Percentiles rank a stretch among this genome's conserved stretches.
Evolutionary conservation across 2,888 invertebrate species (phyloP).

Genomic region (Drosophila sordidula): DNA sequence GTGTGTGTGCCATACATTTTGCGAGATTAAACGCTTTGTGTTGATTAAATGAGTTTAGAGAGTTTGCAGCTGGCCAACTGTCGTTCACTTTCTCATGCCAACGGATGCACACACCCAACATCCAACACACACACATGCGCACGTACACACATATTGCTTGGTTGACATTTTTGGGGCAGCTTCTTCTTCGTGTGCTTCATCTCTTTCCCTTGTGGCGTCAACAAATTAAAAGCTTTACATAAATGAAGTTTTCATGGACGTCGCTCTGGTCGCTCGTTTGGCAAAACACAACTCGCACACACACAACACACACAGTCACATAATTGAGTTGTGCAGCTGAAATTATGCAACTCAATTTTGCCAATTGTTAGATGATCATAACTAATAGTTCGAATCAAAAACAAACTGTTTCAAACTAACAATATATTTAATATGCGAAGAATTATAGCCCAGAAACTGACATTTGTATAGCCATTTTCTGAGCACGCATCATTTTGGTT

Average conservation of each 20-base stretch:
- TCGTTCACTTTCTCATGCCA: conserved; percentile 14
- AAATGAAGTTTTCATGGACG: conserved; percentile 54
- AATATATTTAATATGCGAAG: too few relatives aligned
- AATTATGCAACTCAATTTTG: conserved; percentile 33
- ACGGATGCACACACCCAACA: conserved; percentile 1
- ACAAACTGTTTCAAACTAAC: too few relatives aligned
- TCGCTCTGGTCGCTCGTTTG: conserved; percentile 12
- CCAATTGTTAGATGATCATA: conserved; percentile 11
- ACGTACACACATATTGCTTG: conserved; percentile 7
- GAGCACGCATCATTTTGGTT: too few relatives aligned
- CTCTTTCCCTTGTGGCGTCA: conserved; percentile 8
- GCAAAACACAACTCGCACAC: conserved; percentile 5
- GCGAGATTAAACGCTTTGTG: conserved; percentile 73
- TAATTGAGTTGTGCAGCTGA: conserved; percentile 31
- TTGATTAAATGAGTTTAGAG: conserved; percentile 74
- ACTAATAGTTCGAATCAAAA: too few relatives aligned
- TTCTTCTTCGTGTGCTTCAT: not conserved
- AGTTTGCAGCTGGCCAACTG: conserved; percentile 45
- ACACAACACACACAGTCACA: conserved; percentile 4
- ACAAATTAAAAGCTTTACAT: conserved; percentile 63
- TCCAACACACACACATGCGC: conserved; percentile 6
- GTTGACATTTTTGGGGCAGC: conserved; percentile 57
- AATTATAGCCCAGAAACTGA: too few relatives aligned
- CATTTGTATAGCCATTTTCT: too few relatives aligned
- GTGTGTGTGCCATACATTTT: conserved; percentile 46